These are phyloP conservation scores for Artibeus lituratus DNA, from an alignment of 2,797 vertebrate genomes.

Conservation along the genomic window DNA sequence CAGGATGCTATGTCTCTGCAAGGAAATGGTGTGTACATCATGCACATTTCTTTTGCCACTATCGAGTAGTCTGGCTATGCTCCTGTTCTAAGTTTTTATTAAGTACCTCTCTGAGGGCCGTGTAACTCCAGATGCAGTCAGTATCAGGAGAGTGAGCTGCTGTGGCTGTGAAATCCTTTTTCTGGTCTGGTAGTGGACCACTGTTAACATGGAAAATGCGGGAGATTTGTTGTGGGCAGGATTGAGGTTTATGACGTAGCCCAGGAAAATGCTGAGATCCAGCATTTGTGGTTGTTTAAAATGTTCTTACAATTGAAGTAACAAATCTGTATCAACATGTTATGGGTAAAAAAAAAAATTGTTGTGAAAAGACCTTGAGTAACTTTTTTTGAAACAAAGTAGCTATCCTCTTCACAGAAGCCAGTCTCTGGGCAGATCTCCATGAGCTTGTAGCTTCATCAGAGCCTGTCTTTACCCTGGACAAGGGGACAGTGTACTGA, in stretches of 20 bases:
- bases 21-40: not conserved
- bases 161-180: not conserved
- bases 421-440: not conserved
- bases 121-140: not conserved
- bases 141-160: not conserved
- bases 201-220: not conserved
- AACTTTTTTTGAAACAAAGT: not conserved
- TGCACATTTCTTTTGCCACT: slow-evolving; percentile 15
- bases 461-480: not conserved
- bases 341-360: not conserved
- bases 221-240: not conserved
- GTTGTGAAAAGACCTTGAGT: not conserved
- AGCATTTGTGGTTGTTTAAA: slow-evolving; percentile 13
- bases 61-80: not conserved
- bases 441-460: not conserved
- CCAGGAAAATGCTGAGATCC: not conserved
- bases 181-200: not conserved
- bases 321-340: not conserved
- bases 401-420: not conserved
- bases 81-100: slow-evolving; percentile 48
- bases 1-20: not conserved
- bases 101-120: not conserved
- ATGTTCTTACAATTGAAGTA: not conserved
- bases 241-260: not conserved
- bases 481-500: not conserved